Base-by-base conservation (phyloP, 1,140 invertebrate genomes). In the Caenorhabditis inopinata region DNA sequence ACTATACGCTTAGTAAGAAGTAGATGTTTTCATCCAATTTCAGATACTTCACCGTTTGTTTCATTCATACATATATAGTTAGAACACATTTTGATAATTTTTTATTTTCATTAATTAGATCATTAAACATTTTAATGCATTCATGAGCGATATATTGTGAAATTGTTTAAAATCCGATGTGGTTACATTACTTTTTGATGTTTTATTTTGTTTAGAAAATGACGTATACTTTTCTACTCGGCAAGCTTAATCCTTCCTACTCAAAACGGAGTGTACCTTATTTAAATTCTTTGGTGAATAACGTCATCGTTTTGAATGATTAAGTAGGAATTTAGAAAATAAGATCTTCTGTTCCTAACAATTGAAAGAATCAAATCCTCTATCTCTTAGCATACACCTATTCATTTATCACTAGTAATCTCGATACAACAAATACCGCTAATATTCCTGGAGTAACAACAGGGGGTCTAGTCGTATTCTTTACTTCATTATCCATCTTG, bases 381-480 rank as follows among this genome's bases (percentile, higher is more conserved):
- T 29, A 38, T 42, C 38, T 38, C 58, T 42, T 21, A 38, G 58
- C 58, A 38, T 32, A 29, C 25, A 29, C 27, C 58, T 68, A 68
- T 68, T 68, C 58, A 68, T 68, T 32, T 38, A 68, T 16, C 53
- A 32, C 53, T 68, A 68, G 58, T 68, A 68, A 68, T 68, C 58
- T 68, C n/a, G 32, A 68, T 38, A 38, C 58, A 7, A 68, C 58
- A 68, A 68, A 68, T 38, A 58, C 53, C 27, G 18, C 53, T 58
- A 68, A 68, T 68, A 68, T 29, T 68, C 29, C 38, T 68, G 38
- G 58, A 11, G 58, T 68, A 68, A 68, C 32, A 68, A 68, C 58
- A 68, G 21, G 27, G 32, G 11, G 14, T 18, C 58, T 42, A 9
- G 23, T 23, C 58, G 2, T 12, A 16, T 21, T 9, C 58, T n/a